These are phyloP conservation scores for Erannis defoliaria DNA, from an alignment of 2,888 invertebrate species.

Conservation along the genomic window DNA sequence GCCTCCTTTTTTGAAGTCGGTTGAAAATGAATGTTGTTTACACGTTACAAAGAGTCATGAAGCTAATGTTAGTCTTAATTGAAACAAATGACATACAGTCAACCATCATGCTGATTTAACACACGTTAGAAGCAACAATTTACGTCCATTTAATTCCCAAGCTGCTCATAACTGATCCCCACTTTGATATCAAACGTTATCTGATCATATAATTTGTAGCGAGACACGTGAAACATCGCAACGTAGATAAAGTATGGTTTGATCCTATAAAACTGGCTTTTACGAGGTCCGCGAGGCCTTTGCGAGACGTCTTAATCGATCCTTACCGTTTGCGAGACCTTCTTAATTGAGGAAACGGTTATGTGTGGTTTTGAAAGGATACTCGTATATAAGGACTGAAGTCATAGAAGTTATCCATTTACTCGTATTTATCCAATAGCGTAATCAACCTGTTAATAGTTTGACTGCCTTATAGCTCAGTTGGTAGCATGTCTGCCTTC, in stretches of 20 bases:
- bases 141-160: slow-evolving; percentile 26
- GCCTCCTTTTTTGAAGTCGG: no score
- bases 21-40: no score
- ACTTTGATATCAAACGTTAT: slow-evolving; percentile 17
- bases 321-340: slow-evolving; percentile 18
- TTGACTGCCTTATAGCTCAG: no score
- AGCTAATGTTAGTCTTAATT: slow-evolving; percentile 32
- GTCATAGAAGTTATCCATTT: neutral
- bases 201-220: slow-evolving; percentile 11
- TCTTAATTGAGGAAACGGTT: slow-evolving; percentile 19
- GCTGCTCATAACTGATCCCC: slow-evolving; percentile 25
- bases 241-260: slow-evolving; percentile 32
- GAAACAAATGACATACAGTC: slow-evolving; percentile 28
- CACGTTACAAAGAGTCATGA: slow-evolving; percentile 4
- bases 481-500: no score
- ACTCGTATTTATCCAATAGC: no score
- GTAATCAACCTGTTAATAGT: no score
- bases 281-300: slow-evolving; percentile 36
- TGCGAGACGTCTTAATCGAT: slow-evolving; percentile 29
- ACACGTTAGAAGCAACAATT: slow-evolving; percentile 13
- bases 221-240: slow-evolving; percentile 19
- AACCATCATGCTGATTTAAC: slow-evolving; percentile 17
- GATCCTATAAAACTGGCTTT: slow-evolving; percentile 49
- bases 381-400: neutral
- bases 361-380: slow-evolving; percentile 8